Evolutionary conservation across 1,140 invertebrate genomes (phyloP).

Genomic region (Apocrypta bakeri): DNA sequence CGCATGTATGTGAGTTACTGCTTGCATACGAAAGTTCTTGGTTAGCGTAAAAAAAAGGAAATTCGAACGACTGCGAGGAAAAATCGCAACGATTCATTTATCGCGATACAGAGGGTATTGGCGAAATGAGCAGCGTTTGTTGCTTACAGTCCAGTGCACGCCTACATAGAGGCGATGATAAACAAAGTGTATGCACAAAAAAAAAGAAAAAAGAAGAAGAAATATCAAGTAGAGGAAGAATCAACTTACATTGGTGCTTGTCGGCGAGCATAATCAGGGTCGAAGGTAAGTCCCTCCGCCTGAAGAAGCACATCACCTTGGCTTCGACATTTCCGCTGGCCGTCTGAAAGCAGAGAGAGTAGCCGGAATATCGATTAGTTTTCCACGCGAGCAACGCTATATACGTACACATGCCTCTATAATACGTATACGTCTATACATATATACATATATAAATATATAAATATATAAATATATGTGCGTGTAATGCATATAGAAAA

Average conservation of each 20-base stretch:
- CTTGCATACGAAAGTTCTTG: too few relatives aligned
- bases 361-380: conserved; percentile 35
- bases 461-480: not conserved
- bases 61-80: too few relatives aligned
- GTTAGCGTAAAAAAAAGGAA: too few relatives aligned
- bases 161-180: not conserved
- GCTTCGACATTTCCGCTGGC: conserved; percentile 98
- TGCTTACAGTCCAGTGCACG: not conserved
- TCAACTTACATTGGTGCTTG: conserved; percentile 96
- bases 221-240: too few relatives aligned
- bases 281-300: conserved; percentile 95
- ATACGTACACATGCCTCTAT: not conserved
- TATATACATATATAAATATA: not conserved
- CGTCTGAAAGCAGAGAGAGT: conserved; percentile 78
- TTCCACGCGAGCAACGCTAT: conserved; percentile 4
- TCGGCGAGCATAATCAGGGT: conserved; percentile 96
- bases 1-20: too few relatives aligned
- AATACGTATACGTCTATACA: not conserved
- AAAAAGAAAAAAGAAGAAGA: not conserved
- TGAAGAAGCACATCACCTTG: conserved; percentile 99
- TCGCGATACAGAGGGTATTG: not conserved
- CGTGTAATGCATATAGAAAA: not conserved
- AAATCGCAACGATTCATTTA: not conserved
- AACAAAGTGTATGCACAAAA: not conserved
- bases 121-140: not conserved